These are phyloP conservation scores for Heterohyrax brucei DNA, from an alignment of 2,797 vertebrate species.

Conservation along the genomic window DNA sequence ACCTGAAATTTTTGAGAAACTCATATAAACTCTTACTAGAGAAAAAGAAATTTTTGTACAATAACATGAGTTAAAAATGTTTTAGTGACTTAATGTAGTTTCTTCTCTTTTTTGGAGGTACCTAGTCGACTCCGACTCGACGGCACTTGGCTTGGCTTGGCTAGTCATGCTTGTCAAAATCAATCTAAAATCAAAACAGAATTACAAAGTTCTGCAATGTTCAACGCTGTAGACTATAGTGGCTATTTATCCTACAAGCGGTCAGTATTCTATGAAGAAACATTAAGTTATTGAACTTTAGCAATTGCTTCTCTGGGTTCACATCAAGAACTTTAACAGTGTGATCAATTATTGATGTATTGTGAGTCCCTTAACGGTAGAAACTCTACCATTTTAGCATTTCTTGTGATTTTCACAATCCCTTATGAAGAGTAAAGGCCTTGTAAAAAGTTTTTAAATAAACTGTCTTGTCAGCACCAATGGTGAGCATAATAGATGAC, in stretches of 20 bases:
- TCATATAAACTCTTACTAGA: neutral
- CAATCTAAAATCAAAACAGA: constrained; percentile 8
- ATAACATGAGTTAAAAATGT: constrained; percentile 30
- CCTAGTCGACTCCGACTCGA: too few species aligned
- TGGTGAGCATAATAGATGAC: constrained; percentile 17
- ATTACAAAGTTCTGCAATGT: neutral
- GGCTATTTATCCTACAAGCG: neutral
- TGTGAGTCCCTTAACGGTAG: neutral
- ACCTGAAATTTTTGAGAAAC: constrained; percentile 39
- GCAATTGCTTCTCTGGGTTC: neutral
- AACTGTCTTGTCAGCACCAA: constrained; percentile 14
- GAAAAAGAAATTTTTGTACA: neutral
- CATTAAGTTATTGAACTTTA: neutral
- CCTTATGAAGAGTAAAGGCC: neutral
- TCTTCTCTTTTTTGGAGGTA: constrained; percentile 19
- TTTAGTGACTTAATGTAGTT: constrained; percentile 9
- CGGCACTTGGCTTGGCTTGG: too few species aligned
- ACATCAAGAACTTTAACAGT: constrained; percentile 44
- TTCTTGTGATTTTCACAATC: neutral
- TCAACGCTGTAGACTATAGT: neutral
- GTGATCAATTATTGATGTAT: neutral
- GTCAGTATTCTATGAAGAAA: constrained; percentile 21
- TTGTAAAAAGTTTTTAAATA: neutral
- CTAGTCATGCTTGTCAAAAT: neutral
- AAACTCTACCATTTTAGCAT: neutral